Base-by-base conservation (phyloP, 2,888 invertebrate genomes). In the Stenotaenia linearis region DNA sequence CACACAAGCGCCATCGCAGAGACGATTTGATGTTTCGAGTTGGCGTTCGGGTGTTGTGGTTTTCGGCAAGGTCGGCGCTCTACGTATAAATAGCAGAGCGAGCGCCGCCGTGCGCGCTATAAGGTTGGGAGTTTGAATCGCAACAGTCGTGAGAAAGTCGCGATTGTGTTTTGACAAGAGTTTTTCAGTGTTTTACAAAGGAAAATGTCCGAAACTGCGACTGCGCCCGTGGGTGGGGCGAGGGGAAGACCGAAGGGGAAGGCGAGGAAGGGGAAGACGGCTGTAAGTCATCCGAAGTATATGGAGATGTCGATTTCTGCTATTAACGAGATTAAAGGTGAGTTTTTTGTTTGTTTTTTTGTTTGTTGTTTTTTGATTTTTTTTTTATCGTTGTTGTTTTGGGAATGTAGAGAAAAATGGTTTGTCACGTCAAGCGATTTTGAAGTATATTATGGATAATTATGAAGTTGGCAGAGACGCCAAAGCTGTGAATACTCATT, bases 341-440 rank as follows among this genome's bases (percentile, higher is more conserved):
- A 50, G 18, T 40, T 40, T 40, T 40, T 18, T 50, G 15, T 2
- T 6, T 12, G 2, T 12, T 40, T 40, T 50, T 18, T 50, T 50
- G 5, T n/a, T 50, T 18, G n/a, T 18, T 3, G 15, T 5, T 50
- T 50, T n/a, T 21, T 50, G 7, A 15, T 15, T n/a, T 45, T 45
- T n/a, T 86, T 81, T 45, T 45, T n/a, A 12, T n/a, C n/a, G n/a
- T n/a, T n/a, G n/a, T n/a, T n/a, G n/a, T n/a, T n/a, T n/a, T n/a
- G 5, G 10, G 5, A 7, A 2, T 18, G n/a, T 15, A 69, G 87
- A 88, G 78, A 84, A 86, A 76, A 85, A 84, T 78, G 88, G 88
- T 21, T 86, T 87, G 45, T 87, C 87, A 12, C 84, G 87, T 79
- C 86, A 87, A 81, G 87, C 88, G 10, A 86, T 88, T 81, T 82